These are phyloP conservation scores for Cheilosia impressa DNA, from an alignment of 2,888 invertebrate species.

Conservation along the genomic window DNA sequence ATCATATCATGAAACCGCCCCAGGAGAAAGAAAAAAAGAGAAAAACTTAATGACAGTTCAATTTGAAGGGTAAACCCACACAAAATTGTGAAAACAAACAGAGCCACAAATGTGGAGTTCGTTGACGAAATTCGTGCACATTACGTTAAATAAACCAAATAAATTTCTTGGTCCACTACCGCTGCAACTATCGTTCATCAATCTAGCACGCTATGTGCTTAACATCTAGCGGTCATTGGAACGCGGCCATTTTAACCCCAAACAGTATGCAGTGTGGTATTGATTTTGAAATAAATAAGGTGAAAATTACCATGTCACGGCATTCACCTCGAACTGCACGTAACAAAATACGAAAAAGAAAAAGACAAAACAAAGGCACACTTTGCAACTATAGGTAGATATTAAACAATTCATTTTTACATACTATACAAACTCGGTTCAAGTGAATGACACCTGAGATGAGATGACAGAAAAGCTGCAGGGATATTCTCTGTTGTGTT, in stretches of 20 bases:
- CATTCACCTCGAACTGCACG: conserved; percentile 2
- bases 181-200: no score
- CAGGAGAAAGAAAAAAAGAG: no score
- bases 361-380: conserved; percentile 28
- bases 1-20: no score
- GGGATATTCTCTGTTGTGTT: conserved; percentile 29
- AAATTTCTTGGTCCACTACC: no score
- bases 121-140: no score
- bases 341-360: neutral
- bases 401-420: neutral
- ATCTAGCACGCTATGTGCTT: no score
- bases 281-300: conserved; percentile 29
- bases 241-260: neutral
- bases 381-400: conserved; percentile 13
- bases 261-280: neutral
- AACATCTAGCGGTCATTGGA: neutral
- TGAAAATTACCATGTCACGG: conserved; percentile 40
- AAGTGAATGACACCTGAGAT: conserved; percentile 55
- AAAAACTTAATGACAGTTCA: no score
- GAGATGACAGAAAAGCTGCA: conserved; percentile 9
- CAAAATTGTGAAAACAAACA: no score
- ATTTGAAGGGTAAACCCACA: no score
- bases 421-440: conserved; percentile 23
- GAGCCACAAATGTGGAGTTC: no score
- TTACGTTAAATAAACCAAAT: no score